Percentiles rank a stretch among this genome's conserved stretches.
Evolutionary conservation across 2,113 vertebrate genomes (phyloP).

Genomic region (Epinephelus cyanopodus): DNA sequence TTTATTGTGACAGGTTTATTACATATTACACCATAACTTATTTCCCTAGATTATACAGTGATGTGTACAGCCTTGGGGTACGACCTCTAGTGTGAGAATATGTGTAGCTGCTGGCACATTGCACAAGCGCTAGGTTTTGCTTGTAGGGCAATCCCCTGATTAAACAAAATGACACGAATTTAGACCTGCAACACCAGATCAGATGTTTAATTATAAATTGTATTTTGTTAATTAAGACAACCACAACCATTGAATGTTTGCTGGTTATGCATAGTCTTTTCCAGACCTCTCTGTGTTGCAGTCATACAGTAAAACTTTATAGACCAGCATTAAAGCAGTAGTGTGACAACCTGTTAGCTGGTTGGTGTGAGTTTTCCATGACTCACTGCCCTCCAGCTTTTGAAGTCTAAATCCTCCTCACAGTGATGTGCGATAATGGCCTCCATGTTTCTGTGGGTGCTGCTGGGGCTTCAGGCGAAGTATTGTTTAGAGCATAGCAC

Average conservation of each 20-base stretch:
- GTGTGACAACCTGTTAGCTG: conserved; percentile 66
- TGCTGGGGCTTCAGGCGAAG: conserved; percentile 59
- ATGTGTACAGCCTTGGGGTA: background rate
- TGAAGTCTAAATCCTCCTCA: conserved; percentile 67
- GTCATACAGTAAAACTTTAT: conserved; percentile 57
- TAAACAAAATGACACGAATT: background rate
- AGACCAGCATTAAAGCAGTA: conserved; percentile 52
- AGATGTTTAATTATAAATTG: conserved; percentile 19
- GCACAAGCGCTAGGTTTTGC: background rate
- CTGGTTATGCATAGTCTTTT: background rate
- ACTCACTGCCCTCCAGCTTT: conserved; percentile 70
- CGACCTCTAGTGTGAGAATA: background rate
- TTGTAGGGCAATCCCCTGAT: background rate
- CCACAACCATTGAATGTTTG: background rate
- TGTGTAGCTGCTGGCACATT: background rate
- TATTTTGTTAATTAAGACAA: conserved; percentile 3
- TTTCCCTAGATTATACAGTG: background rate
- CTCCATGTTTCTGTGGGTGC: conserved; percentile 69
- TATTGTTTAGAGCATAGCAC: conserved; percentile 59
- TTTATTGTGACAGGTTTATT: background rate
- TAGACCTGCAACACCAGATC: background rate
- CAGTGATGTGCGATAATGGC: conserved; percentile 73
- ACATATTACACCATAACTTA: background rate
- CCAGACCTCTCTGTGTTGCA: background rate
- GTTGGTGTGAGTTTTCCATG: conserved; percentile 72